Evolutionary conservation across 2,113 vertebrate species (phyloP), one percentile per base, ranked within the genome.

Genomic region (Otocyon megalotis): DNA sequence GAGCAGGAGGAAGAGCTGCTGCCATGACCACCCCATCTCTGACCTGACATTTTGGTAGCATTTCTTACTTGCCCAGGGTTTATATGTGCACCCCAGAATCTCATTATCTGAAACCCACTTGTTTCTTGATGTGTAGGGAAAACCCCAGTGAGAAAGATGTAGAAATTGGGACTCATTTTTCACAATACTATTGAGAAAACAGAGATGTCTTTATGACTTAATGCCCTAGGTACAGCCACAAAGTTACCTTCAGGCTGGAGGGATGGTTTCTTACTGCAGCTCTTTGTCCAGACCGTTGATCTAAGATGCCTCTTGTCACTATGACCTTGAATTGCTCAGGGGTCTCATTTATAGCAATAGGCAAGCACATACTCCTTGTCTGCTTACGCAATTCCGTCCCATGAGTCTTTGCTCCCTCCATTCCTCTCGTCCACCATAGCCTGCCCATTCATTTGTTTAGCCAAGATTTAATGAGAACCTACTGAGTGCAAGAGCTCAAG

Each of bases 321-420:
- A 11, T 63, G 76, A 87, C 53, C 85, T 94, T 84, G 81, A 97
- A 62, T 72, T 92, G 79, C 50, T 48, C 72, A 56, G 58, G 65
- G 54, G 50, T 71, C 58, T 35, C 1, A 9, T 54, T 58, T 76
- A 84, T 19, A 93, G 81, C 63, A 85, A 22, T 6, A 30, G 88
- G 35, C 32, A 30, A 88, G 56, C 19, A 50, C 43, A 19, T 1
- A 32, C 32, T 24, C 56, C 35, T 62, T 82, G 20, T 92, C 56
- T 63, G 30, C 50, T 71, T 63, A 24, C 0, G 19, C 22, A 26
- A 3, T 30, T 71, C 54, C 77, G 74, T 71, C 69, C 88, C 28
- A 2, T 8, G 24, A 93, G 24, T 19, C 62, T 94, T 72, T 71
- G 32, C 19, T 48, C 3, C 19, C 26, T 24, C 15, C 3, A 6